Base-by-base conservation (phyloP, 2,113 vertebrate species). In the Pyxicephalus adspersus region DNA sequence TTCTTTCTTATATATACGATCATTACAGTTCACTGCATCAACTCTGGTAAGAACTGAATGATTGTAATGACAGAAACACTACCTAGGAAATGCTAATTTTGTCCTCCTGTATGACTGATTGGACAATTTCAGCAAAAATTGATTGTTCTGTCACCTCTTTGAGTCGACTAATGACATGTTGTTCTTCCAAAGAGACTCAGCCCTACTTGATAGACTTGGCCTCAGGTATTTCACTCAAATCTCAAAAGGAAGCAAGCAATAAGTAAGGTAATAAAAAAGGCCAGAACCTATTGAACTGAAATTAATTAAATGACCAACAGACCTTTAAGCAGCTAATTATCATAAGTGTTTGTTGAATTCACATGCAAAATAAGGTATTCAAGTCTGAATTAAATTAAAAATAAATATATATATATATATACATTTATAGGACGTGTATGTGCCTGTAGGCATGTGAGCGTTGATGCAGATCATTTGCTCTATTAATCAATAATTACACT, bases 241-340 rank as follows among this genome's bases (percentile, higher is more conserved):
- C 90, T 89, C 88, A 55, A 64, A 87, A 80, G 86, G 84, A 88
- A 89, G 84, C 77, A 87, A 88, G 87, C 82, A 87, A 89, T 89
- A 86, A 84, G 84, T 84, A 89, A 87, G 83, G 89, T 89, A 84
- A 87, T 29, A 85, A 86, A 86, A 92, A 94, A 94, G 93, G 93
- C 94, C 92, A 92, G 72, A 78, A 88, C 83, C 88, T 92, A 94
- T 91, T 90, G 91, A 93, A 86, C 86, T 90, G 90, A 96, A 94
- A 95, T 95, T 94, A 95, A 95, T 95, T 93, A 93, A 92, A 94
- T 91, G 90, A 89, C 90, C 88, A 92, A 91, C 92, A 80, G 84
- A 87, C 88, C 89, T 86, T 93, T 89, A 84, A 89, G 85, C 85
- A 88, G 89, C 91, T 91, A 86, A 91, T 95, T 89, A 90, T 78